Percentiles rank a stretch among this genome's conserved stretches.
phyloP scores from a whole-genome alignment of 2,113 vertebrate genomes.

The Pitta sordida region DNA sequence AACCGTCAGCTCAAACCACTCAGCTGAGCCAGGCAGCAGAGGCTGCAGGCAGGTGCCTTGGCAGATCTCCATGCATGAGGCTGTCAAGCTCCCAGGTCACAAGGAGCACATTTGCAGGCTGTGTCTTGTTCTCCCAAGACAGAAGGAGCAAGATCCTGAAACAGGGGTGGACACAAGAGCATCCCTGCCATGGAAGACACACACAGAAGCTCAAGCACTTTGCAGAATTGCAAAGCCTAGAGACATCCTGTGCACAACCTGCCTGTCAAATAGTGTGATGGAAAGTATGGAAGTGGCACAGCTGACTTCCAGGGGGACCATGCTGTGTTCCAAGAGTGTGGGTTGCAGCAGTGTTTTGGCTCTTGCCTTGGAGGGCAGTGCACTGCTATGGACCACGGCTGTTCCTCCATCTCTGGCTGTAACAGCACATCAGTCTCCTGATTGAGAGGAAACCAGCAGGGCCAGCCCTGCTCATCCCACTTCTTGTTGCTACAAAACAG shows the following conservation, averaged over 20 bases:
- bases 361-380: not conserved
- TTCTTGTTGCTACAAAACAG: not conserved
- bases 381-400: not conserved
- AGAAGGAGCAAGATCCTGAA: not conserved
- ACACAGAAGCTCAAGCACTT: accelerated
- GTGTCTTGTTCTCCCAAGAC: not conserved
- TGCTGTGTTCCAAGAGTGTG: not conserved
- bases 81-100: not conserved
- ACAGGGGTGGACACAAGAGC: not conserved
- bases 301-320: not conserved
- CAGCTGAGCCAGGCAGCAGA: not conserved
- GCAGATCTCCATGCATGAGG: not conserved
- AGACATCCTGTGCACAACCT: not conserved
- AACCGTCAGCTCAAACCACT: not conserved
- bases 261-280: not conserved
- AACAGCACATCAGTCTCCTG: not conserved
- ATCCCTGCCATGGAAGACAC: not conserved
- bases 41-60: not conserved
- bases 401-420: not conserved
- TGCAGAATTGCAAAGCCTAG: not conserved
- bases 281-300: not conserved
- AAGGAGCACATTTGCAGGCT: not conserved
- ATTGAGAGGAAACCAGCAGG: not conserved
- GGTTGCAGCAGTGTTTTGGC: accelerated
- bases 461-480: not conserved